phyloP scores from a whole-genome alignment of 2,797 vertebrate genomes.

The Eidolon dupreanum region DNA sequence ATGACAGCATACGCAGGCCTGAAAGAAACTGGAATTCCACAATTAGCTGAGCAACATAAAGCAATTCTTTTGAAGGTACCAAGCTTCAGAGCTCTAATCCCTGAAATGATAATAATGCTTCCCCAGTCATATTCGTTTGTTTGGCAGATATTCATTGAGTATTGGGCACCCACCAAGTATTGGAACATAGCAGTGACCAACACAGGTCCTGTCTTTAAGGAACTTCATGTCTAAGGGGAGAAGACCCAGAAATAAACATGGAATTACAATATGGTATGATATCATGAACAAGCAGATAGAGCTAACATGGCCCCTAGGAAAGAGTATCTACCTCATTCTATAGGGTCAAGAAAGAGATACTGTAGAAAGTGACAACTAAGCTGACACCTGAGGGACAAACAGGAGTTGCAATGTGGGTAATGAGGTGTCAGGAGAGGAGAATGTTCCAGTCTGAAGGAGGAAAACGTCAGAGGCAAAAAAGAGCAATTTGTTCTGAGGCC shows the following conservation, averaged over 20 bases:
- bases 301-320: background rate
- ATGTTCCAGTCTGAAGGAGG: background rate
- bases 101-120: background rate
- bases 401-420: background rate
- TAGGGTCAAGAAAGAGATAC: background rate
- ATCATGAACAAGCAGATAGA: background rate
- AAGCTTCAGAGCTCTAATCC: background rate
- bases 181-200: background rate
- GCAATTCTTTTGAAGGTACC: background rate
- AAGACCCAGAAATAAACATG: background rate
- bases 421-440: background rate
- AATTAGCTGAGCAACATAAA: background rate
- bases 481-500: background rate
- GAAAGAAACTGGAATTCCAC: background rate
- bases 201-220: background rate
- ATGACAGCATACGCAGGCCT: background rate
- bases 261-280: background rate
- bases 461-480: background rate
- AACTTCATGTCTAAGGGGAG: background rate
- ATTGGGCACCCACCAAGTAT: background rate
- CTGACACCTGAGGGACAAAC: background rate
- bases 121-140: background rate
- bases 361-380: background rate
- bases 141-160: background rate
- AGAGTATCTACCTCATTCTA: background rate